phyloP scores from a whole-genome alignment of 2,113 vertebrate species.

The Motacilla tschutschensis region DNA sequence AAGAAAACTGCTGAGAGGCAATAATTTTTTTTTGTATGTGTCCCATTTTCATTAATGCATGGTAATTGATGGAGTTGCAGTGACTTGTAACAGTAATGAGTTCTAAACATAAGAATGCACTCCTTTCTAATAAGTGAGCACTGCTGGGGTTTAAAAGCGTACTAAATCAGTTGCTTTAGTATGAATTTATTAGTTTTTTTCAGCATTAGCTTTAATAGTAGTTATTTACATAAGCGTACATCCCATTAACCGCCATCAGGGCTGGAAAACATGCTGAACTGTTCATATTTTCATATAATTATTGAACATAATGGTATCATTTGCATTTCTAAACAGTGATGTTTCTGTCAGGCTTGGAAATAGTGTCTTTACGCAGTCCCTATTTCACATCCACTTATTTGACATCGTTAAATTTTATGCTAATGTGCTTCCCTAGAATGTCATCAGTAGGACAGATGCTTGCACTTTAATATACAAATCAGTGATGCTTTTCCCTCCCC shows the following conservation, averaged over 20 bases:
- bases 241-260: constrained; percentile 86
- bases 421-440: constrained; percentile 82
- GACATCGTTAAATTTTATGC: constrained; percentile 86
- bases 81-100: constrained; percentile 84
- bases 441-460: constrained; percentile 86
- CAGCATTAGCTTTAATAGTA: constrained; percentile 88
- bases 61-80: constrained; percentile 84
- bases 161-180: constrained; percentile 87
- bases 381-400: constrained; percentile 86
- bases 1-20: constrained; percentile 83
- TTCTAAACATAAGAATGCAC: constrained; percentile 85
- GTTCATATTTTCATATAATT: constrained; percentile 90
- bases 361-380: constrained; percentile 81
- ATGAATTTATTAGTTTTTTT: constrained; percentile 88
- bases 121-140: constrained; percentile 86
- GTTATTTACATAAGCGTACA: constrained; percentile 89
- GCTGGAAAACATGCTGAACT: constrained; percentile 88
- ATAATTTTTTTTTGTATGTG: constrained; percentile 80
- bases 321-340: constrained; percentile 87
- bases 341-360: constrained; percentile 84
- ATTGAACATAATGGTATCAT: constrained; percentile 88
- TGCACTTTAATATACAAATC: constrained; percentile 84
- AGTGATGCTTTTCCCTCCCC: constrained; percentile 71
- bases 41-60: constrained; percentile 84
- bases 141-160: constrained; percentile 85